Percentiles rank a stretch among this genome's conserved stretches.
Evolutionary conservation across 2,888 invertebrate genomes (phyloP).

Genomic region (Ennomos fuscantarius): DNA sequence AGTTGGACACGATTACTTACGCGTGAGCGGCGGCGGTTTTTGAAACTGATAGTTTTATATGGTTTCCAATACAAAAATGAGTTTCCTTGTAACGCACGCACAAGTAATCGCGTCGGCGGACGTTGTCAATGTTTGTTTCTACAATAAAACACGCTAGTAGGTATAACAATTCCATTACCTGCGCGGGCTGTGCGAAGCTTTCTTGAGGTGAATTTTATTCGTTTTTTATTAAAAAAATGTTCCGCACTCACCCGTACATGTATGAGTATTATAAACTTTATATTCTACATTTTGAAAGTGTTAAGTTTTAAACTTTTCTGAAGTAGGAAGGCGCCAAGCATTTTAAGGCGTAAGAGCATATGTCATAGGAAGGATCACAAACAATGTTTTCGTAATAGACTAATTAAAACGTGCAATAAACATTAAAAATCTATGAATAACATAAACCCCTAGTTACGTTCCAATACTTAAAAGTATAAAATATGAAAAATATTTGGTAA

Average conservation of each 20-base stretch:
- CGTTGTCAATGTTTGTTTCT: background rate
- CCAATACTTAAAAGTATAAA: constrained; percentile 45
- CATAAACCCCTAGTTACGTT: constrained; percentile 16
- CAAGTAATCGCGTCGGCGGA: background rate
- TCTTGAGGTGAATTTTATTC: constrained; percentile 5
- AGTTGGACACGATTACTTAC: background rate
- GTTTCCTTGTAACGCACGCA: constrained; percentile 20
- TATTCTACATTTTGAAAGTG: constrained; percentile 12
- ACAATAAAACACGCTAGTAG: constrained; percentile 2
- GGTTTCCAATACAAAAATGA: constrained; percentile 30
- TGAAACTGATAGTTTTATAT: constrained; percentile 28
- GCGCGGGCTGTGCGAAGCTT: constrained; percentile 20
- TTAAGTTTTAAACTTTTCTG: constrained; percentile 10
- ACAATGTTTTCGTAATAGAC: constrained; percentile 10
- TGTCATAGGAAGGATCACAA: constrained; percentile 14
- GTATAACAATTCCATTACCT: constrained; percentile 8
- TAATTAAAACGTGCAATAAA: constrained; percentile 17
- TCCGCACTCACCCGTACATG: constrained; percentile 5
- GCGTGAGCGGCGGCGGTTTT: constrained; percentile 19
- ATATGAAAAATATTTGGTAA: constrained; percentile 84
- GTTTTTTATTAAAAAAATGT: background rate
- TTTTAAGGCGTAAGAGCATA: constrained; percentile 7
- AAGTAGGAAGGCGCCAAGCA: constrained; percentile 9
- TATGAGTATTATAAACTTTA: constrained; percentile 13
- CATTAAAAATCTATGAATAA: constrained; percentile 12